These are phyloP conservation scores for Congeria kusceri DNA, from an alignment of 2,888 invertebrate genomes.

Conservation along the genomic window DNA sequence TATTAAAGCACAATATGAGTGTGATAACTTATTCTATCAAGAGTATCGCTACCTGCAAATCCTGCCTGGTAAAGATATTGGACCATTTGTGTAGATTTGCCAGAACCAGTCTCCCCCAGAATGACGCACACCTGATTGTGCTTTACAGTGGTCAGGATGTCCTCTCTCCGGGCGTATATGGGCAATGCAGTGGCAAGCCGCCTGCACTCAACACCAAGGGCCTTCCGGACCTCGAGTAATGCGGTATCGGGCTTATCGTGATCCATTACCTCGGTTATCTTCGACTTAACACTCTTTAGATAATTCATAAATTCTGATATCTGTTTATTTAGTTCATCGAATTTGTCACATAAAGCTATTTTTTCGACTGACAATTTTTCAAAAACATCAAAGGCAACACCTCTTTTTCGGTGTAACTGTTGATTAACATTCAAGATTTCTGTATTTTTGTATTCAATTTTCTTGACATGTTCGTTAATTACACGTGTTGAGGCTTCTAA, in stretches of 20 bases:
- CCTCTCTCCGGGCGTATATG: constrained; percentile 78
- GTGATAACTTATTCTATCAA: too few relatives aligned
- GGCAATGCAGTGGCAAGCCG: constrained; percentile 75
- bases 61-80: constrained; percentile 83
- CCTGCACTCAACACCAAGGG: constrained; percentile 73
- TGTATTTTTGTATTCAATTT: constrained; percentile 20
- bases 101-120: constrained; percentile 85
- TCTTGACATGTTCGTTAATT: constrained; percentile 29
- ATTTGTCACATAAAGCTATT: constrained; percentile 63
- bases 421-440: constrained; percentile 10
- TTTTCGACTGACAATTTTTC: constrained; percentile 45
- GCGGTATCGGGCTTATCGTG: constrained; percentile 48
- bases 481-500: constrained; percentile 23
- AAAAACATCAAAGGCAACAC: constrained; percentile 44
- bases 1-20: too few relatives aligned
- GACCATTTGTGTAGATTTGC: constrained; percentile 85
- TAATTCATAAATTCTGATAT: constrained; percentile 65
- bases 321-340: constrained; percentile 69
- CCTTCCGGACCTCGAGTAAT: constrained; percentile 49
- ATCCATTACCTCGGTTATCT: constrained; percentile 35
- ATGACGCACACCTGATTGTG: constrained; percentile 81
- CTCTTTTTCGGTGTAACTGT: constrained; percentile 17
- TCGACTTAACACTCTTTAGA: constrained; percentile 44
- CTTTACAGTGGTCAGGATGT: constrained; percentile 73
- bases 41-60: constrained; percentile 52